Base-by-base conservation (phyloP, 1,140 invertebrate species). In the Magallana angulata region DNA sequence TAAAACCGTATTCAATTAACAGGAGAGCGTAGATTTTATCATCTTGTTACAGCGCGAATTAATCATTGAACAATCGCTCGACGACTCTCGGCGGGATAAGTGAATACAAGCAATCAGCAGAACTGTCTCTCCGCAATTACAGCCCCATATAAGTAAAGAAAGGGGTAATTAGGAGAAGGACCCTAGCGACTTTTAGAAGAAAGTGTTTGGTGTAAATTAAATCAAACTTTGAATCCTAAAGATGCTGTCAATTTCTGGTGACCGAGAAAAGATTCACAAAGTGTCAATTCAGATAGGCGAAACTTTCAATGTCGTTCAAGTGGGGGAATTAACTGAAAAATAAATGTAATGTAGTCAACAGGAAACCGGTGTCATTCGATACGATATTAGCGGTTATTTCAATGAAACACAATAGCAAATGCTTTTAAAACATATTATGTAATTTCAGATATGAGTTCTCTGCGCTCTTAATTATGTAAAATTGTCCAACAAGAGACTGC, bases 181-280 rank as follows among this genome's bases (percentile, higher is more conserved):
- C 68, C 68, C 68, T 76, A 30, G 68, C 36, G 68, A 76, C 16
- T 12, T 24, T 12, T 9, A 24, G 68, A 76, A 76, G 68, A 76
- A 76, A 76, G 68, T 76, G 24, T 76, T 76, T 76, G 68, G 68
- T 76, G 68, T 36, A 76, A 76, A 76, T 76, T 76, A 76, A 76
- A 76, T 76, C 68, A 24, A 76, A 76, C 8, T 76, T 76, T 76
- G 24, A 30, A 76, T 12, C 68, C 36, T 76, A 76, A 76, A 76
- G 68, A 76, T 76, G 68, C 18, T 76, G 68, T 36, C 68, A 76
- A 76, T 76, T 76, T 76, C 68, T 76, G 24, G 24, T 76, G 24
- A 12, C 68, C 11, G 68, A 36, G 24, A 76, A 76, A 76, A 36
- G 68, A 24, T 14, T 12, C 12, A 9, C 68, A 12, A 30, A 12